phyloP scores from a whole-genome alignment of 2,113 vertebrate genomes.

The Naja naja region DNA sequence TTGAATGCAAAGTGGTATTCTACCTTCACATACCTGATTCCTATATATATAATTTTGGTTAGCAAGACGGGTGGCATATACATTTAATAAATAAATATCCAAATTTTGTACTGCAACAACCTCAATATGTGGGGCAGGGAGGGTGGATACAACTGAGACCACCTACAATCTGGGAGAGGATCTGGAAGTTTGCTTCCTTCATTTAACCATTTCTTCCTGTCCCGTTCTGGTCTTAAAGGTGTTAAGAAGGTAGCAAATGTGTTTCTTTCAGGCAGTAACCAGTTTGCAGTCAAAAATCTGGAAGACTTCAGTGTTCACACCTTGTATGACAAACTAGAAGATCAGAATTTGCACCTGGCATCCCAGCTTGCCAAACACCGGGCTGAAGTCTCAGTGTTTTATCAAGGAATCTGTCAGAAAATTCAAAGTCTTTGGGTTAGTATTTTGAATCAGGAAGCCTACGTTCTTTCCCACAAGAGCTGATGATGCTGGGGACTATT shows the following conservation, averaged over 20 bases:
- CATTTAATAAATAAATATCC: neutral
- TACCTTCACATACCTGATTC: neutral
- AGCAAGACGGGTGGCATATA: neutral
- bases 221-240: neutral
- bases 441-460: neutral
- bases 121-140: neutral
- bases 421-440: constrained; percentile 77
- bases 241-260: accelerated
- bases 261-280: constrained; percentile 59
- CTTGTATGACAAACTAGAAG: constrained; percentile 90
- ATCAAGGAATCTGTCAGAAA: constrained; percentile 75
- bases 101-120: neutral
- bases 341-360: constrained; percentile 87
- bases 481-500: neutral
- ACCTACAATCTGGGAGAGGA: neutral
- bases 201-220: neutral
- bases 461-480: neutral
- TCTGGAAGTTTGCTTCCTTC: neutral
- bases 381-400: constrained; percentile 79
- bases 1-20: neutral
- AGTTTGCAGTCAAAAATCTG: constrained; percentile 55
- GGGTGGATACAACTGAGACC: neutral
- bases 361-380: constrained; percentile 86
- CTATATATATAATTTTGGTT: neutral
- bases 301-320: constrained; percentile 90